phyloP scores from a whole-genome alignment of 1,140 invertebrate genomes.

The Ostrea edulis region DNA sequence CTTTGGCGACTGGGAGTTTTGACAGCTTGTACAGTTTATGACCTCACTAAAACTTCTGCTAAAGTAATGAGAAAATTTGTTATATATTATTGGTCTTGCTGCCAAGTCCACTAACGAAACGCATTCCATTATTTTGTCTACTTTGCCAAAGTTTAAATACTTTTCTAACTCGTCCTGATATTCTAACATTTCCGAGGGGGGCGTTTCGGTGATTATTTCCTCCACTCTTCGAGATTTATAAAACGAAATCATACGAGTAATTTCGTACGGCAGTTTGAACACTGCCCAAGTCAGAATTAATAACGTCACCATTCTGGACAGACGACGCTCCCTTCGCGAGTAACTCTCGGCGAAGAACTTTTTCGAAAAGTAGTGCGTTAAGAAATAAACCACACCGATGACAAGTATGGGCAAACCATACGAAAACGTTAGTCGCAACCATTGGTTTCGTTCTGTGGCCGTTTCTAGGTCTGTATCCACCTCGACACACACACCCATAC shows the following conservation, averaged over 20 bases:
- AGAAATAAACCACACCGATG: constrained; percentile 68
- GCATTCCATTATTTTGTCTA: constrained; percentile 42
- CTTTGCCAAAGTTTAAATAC: constrained; percentile 40
- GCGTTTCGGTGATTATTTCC: background rate
- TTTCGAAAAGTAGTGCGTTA: constrained; percentile 68
- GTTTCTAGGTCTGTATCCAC: constrained; percentile 33
- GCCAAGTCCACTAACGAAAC: constrained; percentile 51
- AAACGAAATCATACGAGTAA: constrained; percentile 60
- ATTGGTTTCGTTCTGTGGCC: constrained; percentile 62
- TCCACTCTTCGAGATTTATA: constrained; percentile 54
- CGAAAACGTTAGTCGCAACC: constrained; percentile 67
- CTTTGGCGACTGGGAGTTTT: background rate
- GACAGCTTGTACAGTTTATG: constrained; percentile 57
- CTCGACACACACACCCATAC: constrained; percentile 50
- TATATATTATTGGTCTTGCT: constrained; percentile 56
- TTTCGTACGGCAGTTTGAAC: constrained; percentile 70
- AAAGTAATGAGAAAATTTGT: constrained; percentile 57
- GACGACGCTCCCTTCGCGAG: constrained; percentile 64
- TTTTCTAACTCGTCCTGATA: background rate
- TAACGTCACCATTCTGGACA: constrained; percentile 68
- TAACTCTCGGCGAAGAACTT: constrained; percentile 75
- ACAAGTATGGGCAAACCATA: constrained; percentile 69
- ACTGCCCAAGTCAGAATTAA: constrained; percentile 68
- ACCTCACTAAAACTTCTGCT: constrained; percentile 59
- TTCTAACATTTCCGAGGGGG: constrained; percentile 1